Conservation (phyloP, 2,113 vertebrate species). For the Petroica traversi region DNA sequence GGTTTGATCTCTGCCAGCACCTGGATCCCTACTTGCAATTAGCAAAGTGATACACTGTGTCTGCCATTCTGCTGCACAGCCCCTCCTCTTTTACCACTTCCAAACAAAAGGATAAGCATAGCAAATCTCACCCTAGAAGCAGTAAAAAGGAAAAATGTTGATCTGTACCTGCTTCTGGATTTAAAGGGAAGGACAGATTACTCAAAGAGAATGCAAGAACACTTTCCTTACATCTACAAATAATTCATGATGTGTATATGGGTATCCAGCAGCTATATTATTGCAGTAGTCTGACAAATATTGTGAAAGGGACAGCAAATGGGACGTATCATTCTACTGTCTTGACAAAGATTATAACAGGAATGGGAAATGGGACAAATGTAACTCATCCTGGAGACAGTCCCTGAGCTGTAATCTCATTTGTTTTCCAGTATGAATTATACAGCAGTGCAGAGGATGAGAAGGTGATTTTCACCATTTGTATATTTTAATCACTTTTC, state of each 20-base stretch:
- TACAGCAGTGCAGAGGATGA: slow-evolving; percentile 33
- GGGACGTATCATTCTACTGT: slow-evolving; percentile 29
- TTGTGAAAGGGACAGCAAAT: slow-evolving; percentile 47
- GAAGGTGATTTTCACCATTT: slow-evolving; percentile 57
- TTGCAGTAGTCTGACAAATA: slow-evolving; percentile 35
- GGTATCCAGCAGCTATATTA: slow-evolving; percentile 1
- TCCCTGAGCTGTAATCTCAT: slow-evolving; percentile 45
- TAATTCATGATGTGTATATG: slow-evolving; percentile 38
- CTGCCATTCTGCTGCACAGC: neutral
- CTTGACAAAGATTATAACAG: slow-evolving; percentile 47
- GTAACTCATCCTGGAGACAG: slow-evolving; percentile 41
- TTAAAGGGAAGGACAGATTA: slow-evolving; percentile 19
- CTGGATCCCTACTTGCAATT: slow-evolving; percentile 9
- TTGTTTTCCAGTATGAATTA: slow-evolving; percentile 39
- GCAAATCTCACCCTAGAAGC: neutral
- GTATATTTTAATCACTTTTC: slow-evolving; percentile 71
- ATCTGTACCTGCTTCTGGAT: neutral
- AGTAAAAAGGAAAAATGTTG: slow-evolving; percentile 8
- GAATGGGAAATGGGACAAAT: slow-evolving; percentile 23
- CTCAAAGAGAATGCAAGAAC: slow-evolving; percentile 30
- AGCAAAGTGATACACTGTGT: neutral
- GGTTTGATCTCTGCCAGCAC: slow-evolving; percentile 11
- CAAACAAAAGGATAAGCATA: neutral
- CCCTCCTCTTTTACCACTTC: neutral
- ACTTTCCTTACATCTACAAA: slow-evolving; percentile 28